Evolutionary conservation across 2,113 vertebrate species (phyloP).

Genomic region (Melospiza georgiana): DNA sequence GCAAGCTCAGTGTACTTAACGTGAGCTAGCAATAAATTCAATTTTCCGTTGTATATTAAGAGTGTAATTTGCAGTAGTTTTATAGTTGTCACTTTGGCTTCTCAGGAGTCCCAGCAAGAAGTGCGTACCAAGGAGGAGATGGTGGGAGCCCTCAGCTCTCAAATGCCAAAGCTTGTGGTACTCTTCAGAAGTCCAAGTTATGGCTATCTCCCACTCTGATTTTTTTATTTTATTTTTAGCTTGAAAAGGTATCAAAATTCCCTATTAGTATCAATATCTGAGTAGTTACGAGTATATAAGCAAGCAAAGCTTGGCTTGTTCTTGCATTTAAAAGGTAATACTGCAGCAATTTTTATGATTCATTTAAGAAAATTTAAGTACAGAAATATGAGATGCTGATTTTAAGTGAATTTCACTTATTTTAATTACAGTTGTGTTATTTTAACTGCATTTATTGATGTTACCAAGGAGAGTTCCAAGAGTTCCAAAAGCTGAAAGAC

Average conservation of each 20-base stretch:
- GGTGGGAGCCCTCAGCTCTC: neutral
- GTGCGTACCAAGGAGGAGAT: neutral
- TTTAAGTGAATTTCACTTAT: neutral
- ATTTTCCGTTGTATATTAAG: neutral
- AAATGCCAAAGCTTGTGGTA: neutral
- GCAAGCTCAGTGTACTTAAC: neutral
- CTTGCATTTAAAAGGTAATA: conserved; percentile 3
- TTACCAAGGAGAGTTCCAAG: neutral
- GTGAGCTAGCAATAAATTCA: neutral
- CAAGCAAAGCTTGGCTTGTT: neutral
- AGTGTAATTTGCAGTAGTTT: neutral
- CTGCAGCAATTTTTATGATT: conserved; percentile 6
- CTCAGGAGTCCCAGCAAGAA: neutral
- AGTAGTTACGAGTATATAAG: neutral
- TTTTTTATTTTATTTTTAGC: neutral
- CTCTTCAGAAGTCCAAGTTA: neutral
- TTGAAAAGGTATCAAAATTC: neutral
- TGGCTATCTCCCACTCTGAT: fast-evolving
- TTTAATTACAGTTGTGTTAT: neutral
- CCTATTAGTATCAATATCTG: neutral
- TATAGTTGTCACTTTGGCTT: fast-evolving
- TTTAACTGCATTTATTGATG: neutral
- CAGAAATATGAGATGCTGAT: neutral
- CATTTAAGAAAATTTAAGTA: neutral
- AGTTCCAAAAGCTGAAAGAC: neutral